These are phyloP conservation scores for Chrysomallon squamiferum DNA, from an alignment of 1,140 invertebrate species.

Conservation along the genomic window DNA sequence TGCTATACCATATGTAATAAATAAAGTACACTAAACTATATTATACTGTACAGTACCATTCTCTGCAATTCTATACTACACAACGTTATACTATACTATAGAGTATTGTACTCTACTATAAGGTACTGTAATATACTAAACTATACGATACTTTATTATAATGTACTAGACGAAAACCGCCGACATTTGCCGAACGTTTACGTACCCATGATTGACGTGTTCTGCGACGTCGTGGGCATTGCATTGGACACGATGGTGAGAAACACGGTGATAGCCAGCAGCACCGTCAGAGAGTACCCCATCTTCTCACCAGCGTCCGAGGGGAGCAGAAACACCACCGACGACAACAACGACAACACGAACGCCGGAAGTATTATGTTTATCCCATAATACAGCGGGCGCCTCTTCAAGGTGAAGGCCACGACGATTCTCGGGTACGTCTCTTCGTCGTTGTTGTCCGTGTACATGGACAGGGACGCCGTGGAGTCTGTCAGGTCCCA, in stretches of 20 bases:
- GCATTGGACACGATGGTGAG: conserved; percentile 37
- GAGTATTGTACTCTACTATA: no score
- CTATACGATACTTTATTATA: no score
- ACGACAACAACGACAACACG: conserved; percentile 34
- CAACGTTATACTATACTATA: no score
- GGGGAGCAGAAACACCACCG: conserved; percentile 42
- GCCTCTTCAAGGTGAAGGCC: conserved; percentile 10
- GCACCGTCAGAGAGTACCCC: conserved; percentile 41
- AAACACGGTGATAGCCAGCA: conserved; percentile 42
- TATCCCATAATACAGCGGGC: conserved; percentile 26
- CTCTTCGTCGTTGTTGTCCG: not conserved
- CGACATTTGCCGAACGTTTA: not conserved
- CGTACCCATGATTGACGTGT: conserved; percentile 1
- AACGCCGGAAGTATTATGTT: conserved; percentile 40
- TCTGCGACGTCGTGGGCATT: conserved; percentile 35
- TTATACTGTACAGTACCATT: no score
- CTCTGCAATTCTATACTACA: no score
- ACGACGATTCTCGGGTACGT: not conserved
- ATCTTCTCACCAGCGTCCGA: conserved; percentile 45
- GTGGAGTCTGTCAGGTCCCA: not conserved
- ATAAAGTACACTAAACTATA: no score
- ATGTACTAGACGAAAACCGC: no score
- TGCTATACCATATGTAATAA: no score
- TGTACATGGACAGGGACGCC: no score
- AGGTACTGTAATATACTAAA: no score